Conservation (phyloP, 2,888 invertebrate species). For the Brachypalpus laphriformis region DNA sequence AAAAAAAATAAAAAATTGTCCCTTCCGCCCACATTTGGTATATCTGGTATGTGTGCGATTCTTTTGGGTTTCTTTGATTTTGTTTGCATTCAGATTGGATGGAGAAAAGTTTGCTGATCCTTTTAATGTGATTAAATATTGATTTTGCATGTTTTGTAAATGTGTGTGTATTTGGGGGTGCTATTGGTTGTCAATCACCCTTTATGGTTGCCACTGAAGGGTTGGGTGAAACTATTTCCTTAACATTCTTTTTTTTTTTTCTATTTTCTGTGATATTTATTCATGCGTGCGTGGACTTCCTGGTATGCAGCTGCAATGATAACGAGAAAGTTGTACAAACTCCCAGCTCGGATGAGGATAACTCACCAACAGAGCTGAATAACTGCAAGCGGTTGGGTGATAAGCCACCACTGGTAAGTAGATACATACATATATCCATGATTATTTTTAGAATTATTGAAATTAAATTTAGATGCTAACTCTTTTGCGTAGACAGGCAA, state of each 20-base stretch:
- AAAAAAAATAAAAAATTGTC: conserved; percentile 38
- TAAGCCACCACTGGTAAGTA: conserved; percentile 87
- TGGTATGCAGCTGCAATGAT: conserved; percentile 80
- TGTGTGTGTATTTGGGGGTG: conserved; percentile 5
- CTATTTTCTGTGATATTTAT: conserved; percentile 5
- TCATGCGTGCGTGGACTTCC: neutral
- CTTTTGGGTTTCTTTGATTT: conserved; percentile 66
- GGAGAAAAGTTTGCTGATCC: conserved; percentile 59
- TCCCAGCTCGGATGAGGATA: conserved; percentile 91
- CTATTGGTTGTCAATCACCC: conserved; percentile 49
- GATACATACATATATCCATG: too few species aligned
- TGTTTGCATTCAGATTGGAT: conserved; percentile 59
- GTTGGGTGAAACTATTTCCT: conserved; percentile 43
- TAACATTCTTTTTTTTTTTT: conserved; percentile 32
- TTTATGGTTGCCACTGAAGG: conserved; percentile 17
- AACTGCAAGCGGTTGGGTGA: conserved; percentile 91
- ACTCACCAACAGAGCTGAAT: conserved; percentile 92
- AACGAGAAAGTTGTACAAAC: conserved; percentile 80
- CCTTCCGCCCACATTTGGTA: conserved; percentile 5
- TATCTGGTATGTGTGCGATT: conserved; percentile 28
- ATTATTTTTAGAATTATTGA: too few species aligned
- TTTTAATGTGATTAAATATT: conserved; percentile 73
- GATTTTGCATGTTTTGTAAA: conserved; percentile 63
- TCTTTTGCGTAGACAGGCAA: too few species aligned
- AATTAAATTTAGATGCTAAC: too few species aligned